Conservation (phyloP, 2,797 vertebrate species). For the Channallabes apus region DNA sequence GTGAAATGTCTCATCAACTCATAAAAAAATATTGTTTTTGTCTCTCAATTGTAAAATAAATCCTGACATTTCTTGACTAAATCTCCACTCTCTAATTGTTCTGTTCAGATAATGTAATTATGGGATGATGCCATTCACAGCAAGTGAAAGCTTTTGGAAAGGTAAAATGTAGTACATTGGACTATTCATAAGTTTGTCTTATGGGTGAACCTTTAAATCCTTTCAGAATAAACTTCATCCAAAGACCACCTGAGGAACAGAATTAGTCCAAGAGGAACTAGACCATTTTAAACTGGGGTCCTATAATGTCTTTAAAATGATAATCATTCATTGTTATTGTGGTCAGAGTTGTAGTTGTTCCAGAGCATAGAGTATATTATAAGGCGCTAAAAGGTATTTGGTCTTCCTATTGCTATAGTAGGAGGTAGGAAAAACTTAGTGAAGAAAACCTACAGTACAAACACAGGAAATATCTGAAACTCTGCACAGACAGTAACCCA, state of each 20-base stretch:
- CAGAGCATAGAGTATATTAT: background rate
- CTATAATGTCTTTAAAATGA: background rate
- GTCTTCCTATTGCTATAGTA: background rate
- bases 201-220: background rate
- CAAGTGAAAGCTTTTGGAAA: background rate
- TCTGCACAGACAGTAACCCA: background rate
- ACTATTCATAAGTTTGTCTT: background rate
- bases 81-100: constrained; percentile 66
- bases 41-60: constrained; percentile 99
- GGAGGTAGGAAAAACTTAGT: background rate
- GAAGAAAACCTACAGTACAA: background rate
- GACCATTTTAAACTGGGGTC: background rate
- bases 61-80: constrained; percentile 91
- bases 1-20: constrained; percentile 77
- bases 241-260: background rate
- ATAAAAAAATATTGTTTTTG: constrained; percentile 89
- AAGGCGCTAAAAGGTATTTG: background rate
- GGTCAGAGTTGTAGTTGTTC: background rate
- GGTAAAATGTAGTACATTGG: background rate
- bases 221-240: background rate
- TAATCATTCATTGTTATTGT: background rate
- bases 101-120: background rate
- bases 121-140: background rate
- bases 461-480: background rate
- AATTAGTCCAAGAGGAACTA: background rate